Evolutionary conservation across 2,888 invertebrate genomes (phyloP).

Genomic region (Lithophane ornitopus): DNA sequence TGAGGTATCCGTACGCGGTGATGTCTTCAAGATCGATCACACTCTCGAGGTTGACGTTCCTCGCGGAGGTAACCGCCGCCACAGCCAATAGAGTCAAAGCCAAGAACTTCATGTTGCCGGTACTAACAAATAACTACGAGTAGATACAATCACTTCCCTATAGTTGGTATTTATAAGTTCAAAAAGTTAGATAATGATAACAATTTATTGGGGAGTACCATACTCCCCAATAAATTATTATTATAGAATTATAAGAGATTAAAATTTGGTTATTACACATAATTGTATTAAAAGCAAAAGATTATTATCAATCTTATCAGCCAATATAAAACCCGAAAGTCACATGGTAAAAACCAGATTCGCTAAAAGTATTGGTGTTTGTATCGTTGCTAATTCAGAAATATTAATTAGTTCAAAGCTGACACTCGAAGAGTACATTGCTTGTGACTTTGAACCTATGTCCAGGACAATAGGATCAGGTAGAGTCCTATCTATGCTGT

Average conservation of each 20-base stretch:
- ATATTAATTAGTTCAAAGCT: background rate
- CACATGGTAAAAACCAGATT: slow-evolving; percentile 18
- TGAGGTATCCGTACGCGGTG: slow-evolving; percentile 66
- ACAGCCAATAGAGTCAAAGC: slow-evolving; percentile 55
- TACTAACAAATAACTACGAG: background rate
- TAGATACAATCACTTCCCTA: background rate
- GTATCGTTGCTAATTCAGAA: background rate
- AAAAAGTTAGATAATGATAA: background rate
- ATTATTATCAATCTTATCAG: slow-evolving; percentile 13
- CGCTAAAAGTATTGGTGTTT: background rate
- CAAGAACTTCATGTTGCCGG: slow-evolving; percentile 46
- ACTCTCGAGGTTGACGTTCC: slow-evolving; percentile 42
- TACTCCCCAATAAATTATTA: background rate
- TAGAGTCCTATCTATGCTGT: background rate
- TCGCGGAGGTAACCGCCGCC: slow-evolving; percentile 50
- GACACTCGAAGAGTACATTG: background rate
- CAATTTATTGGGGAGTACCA: too few relatives aligned
- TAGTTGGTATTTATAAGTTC: slow-evolving; percentile 19
- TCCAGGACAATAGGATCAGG: background rate
- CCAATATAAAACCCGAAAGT: background rate
- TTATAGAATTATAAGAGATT: slow-evolving; percentile 6
- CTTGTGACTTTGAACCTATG: background rate
- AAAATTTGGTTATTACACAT: background rate
- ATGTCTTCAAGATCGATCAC: slow-evolving; percentile 53
- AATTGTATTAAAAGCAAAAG: background rate